phyloP scores from a whole-genome alignment of 2,888 invertebrate genomes.

The Ornithoptera priamus region DNA sequence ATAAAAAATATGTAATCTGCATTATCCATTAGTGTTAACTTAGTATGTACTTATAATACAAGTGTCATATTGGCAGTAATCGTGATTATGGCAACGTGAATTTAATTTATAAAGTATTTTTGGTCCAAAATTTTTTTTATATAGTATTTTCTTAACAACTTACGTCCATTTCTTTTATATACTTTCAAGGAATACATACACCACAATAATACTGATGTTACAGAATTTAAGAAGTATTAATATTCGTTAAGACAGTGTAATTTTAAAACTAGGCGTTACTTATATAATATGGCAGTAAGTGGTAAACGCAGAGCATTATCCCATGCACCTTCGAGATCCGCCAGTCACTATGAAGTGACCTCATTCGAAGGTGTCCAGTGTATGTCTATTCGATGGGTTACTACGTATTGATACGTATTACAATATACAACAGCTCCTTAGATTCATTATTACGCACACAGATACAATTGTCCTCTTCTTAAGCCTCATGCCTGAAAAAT shows the following conservation, averaged over 20 bases:
- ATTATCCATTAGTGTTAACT: slow-evolving; percentile 36
- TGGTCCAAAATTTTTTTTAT: slow-evolving; percentile 66
- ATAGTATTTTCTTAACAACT: slow-evolving; percentile 59
- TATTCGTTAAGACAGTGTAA: slow-evolving; percentile 68
- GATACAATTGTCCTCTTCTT: slow-evolving; percentile 24
- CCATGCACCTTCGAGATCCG: slow-evolving; percentile 65
- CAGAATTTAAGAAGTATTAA: slow-evolving; percentile 49
- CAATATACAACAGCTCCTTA: slow-evolving; percentile 54
- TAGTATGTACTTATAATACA: slow-evolving; percentile 44
- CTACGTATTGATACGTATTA: slow-evolving; percentile 39
- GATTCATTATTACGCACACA: slow-evolving; percentile 35
- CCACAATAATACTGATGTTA: slow-evolving; percentile 77
- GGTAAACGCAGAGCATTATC: slow-evolving; percentile 51
- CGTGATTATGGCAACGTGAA: slow-evolving; percentile 77
- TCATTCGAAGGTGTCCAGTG: slow-evolving; percentile 57
- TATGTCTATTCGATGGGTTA: slow-evolving; percentile 75
- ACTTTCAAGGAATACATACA: slow-evolving; percentile 69
- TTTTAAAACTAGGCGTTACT: slow-evolving; percentile 64
- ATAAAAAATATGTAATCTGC: slow-evolving; percentile 59
- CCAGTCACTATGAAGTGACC: slow-evolving; percentile 52
- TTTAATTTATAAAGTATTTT: slow-evolving; percentile 75
- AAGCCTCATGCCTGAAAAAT: neutral
- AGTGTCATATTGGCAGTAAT: slow-evolving; percentile 77
- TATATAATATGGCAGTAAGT: slow-evolving; percentile 77
- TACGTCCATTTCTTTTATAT: slow-evolving; percentile 56